Evolutionary conservation across 2,797 vertebrate genomes (phyloP), one percentile per base, ranked within the genome.

Genomic region (Bovichtus diacanthus): DNA sequence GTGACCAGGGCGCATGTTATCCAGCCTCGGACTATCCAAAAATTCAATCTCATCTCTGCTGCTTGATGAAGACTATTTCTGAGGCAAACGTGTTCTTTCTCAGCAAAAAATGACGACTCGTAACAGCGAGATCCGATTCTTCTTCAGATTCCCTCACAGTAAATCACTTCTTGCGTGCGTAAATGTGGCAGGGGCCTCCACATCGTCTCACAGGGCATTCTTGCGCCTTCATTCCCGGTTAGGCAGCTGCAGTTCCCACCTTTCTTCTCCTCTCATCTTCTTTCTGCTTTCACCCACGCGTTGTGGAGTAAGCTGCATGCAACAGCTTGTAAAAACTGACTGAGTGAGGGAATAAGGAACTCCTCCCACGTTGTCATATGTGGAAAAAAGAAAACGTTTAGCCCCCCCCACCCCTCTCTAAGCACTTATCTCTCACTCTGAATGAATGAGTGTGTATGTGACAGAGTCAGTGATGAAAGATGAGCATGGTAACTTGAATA

Each of bases 1-100:
- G 59, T 65, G 80, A 94, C 36, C 6, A 95, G 70, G 55, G 84
- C 77, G 27, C 89, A 92, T 11, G 84, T 83, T 87, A 95, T 94
- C 95, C 95, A 95, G 64, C 92, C 94, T 56, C 84, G 94, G 90
- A 94, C 94, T 80, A 95, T 95, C 95, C 95, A 95, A 34, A 94
- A 90, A 49, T 82, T 87, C 51, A 86, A 62, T 73, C 93, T 90
- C 95, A 96, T 95, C 70, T 87, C 88, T 90, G 72, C 83, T 41
- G 81, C 12, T 63, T 78, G 38, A 19, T 23, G 29, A 66, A 19
- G 21, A 47, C 29, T 43, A 36, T 63, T 56, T 82, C 36, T 63
- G 39, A 36, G 23, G 13, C 11, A 70, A 86, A 90, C 47, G 41
- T 43, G 12, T 63, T 69, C 36, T 53, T 49, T 70, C 31, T 65